phyloP scores from a whole-genome alignment of 2,888 invertebrate genomes.

The Xylota segnis region DNA sequence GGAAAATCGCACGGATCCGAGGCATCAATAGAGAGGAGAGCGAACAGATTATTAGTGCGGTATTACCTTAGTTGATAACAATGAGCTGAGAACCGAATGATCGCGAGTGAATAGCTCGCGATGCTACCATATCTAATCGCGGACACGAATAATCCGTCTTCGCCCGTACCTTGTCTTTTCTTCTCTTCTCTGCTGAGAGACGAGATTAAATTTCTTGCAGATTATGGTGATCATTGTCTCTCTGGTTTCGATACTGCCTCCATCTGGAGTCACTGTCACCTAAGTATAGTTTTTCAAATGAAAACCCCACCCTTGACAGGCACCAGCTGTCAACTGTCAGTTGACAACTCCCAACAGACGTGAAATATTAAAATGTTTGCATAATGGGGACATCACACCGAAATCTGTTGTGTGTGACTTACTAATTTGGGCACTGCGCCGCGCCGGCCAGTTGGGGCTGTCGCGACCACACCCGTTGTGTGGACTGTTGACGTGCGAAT shows the following conservation, averaged over 20 bases:
- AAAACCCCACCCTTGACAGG: neutral
- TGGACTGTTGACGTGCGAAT: constrained; percentile 43
- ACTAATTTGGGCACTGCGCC: constrained; percentile 39
- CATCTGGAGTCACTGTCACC: constrained; percentile 23
- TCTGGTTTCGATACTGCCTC: constrained; percentile 12
- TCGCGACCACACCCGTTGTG: constrained; percentile 59
- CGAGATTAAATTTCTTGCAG: constrained; percentile 53
- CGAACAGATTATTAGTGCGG: constrained; percentile 71
- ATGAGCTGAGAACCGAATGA: constrained; percentile 35
- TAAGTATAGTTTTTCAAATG: neutral
- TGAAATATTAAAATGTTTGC: constrained; percentile 33
- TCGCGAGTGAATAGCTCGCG: constrained; percentile 38
- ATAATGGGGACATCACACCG: constrained; percentile 53
- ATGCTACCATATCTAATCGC: constrained; percentile 67
- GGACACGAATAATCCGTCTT: constrained; percentile 5
- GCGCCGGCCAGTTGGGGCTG: neutral
- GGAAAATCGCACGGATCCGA: constrained; percentile 32
- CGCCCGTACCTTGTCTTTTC: constrained; percentile 4
- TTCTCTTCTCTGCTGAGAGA: neutral
- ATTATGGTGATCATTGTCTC: constrained; percentile 54
- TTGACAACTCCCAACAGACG: constrained; percentile 19
- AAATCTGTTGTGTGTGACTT: constrained; percentile 42
- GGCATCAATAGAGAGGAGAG: constrained; percentile 46
- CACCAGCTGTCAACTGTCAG: constrained; percentile 8
- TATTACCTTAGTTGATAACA: constrained; percentile 62